Percentiles rank a stretch among this genome's conserved stretches.
These are phyloP conservation scores for Syritta pipiens DNA, from an alignment of 2,888 invertebrate species.

Conservation along the genomic window DNA sequence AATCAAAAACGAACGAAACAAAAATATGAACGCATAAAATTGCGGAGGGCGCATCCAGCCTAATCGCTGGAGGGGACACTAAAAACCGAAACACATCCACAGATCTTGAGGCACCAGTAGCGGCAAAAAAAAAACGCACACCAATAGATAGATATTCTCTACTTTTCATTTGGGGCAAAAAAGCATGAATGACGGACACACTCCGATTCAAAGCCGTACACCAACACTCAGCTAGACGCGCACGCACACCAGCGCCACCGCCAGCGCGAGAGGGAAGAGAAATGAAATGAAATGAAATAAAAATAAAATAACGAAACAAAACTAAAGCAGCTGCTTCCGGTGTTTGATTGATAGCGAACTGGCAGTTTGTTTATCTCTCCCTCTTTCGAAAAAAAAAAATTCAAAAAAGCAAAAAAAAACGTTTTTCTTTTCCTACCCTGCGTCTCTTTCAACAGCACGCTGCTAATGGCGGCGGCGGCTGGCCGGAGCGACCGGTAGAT, in stretches of 20 bases:
- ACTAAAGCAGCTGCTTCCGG: conserved; percentile 80
- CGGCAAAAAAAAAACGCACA: conserved; percentile 13
- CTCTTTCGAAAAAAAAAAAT: conserved; percentile 54
- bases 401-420: conserved; percentile 27
- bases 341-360: conserved; percentile 80
- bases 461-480: conserved; percentile 51
- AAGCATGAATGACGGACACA: conserved; percentile 57
- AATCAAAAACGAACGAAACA: conserved; percentile 22
- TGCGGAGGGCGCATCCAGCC: conserved; percentile 58
- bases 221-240: conserved; percentile 3
- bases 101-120: conserved; percentile 16
- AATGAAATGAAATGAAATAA: conserved; percentile 70
- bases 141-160: conserved; percentile 20
- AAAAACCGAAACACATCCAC: background rate
- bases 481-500: conserved; percentile 52
- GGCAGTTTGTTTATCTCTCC: conserved; percentile 78
- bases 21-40: conserved; percentile 21
- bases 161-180: conserved; percentile 46
- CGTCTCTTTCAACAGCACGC: conserved; percentile 54
- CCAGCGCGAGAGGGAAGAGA: conserved; percentile 36
- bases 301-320: conserved; percentile 74
- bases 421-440: conserved; percentile 70
- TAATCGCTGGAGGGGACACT: conserved; percentile 55
- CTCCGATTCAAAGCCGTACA: conserved; percentile 36
- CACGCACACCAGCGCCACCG: background rate